These are phyloP conservation scores for Dione juno DNA, from an alignment of 2,888 invertebrate genomes.

Conservation along the genomic window DNA sequence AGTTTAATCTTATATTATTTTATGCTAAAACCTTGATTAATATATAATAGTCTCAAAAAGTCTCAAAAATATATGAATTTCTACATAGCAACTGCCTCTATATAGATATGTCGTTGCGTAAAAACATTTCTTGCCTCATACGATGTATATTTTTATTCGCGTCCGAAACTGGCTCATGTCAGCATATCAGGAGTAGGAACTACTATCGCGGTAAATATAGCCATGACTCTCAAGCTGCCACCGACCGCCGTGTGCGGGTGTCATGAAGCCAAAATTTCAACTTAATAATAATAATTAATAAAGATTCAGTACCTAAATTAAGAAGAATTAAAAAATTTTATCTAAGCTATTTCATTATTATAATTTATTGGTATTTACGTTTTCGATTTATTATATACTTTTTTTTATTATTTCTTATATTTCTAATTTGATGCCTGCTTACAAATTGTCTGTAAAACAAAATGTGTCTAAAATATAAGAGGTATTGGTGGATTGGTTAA, in stretches of 20 bases:
- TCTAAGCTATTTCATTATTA: no score
- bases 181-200: slow-evolving; percentile 38
- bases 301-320: neutral
- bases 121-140: slow-evolving; percentile 16
- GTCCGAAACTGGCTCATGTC: slow-evolving; percentile 41
- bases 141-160: slow-evolving; percentile 34
- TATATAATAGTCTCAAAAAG: neutral
- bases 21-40: no score
- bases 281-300: neutral
- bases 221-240: slow-evolving; percentile 38
- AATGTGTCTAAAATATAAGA: neutral
- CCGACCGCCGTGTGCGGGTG: slow-evolving; percentile 24
- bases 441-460: neutral
- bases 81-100: slow-evolving; percentile 12
- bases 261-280: slow-evolving; percentile 39
- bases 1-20: no score
- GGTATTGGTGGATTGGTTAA: neutral
- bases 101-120: slow-evolving; percentile 2
- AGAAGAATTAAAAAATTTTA: neutral
- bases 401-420: no score
- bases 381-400: no score
- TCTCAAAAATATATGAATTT: neutral
- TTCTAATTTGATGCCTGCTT: no score
- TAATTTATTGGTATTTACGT: no score
- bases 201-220: slow-evolving; percentile 39